Percentiles rank a stretch among this genome's conserved stretches.
Conservation (phyloP, 2,888 invertebrate species). For the Schrankia costaestrigalis region DNA sequence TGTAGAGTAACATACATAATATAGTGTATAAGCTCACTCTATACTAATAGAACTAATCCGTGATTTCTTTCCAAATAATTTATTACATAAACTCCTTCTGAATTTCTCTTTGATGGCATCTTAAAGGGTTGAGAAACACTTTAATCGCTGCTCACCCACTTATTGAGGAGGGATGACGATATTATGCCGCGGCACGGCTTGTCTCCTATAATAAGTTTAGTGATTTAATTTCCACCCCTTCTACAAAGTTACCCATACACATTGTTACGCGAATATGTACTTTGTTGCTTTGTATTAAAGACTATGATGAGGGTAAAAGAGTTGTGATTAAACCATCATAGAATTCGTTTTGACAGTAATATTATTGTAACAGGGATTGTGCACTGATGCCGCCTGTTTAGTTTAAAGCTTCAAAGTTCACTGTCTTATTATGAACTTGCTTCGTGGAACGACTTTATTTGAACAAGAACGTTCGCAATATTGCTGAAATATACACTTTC, state of each 20-base stretch:
- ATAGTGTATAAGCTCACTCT: conserved; percentile 1
- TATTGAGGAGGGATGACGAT: conserved; percentile 21
- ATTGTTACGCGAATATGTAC: conserved; percentile 9
- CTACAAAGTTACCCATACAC: conserved; percentile 13
- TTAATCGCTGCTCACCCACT: conserved; percentile 26
- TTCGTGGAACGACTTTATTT: too few relatives aligned
- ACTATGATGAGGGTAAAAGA: not conserved
- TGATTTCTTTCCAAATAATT: conserved; percentile 27
- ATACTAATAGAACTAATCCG: conserved; percentile 13
- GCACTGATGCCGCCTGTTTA: conserved; percentile 4
- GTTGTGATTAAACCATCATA: conserved; percentile 16
- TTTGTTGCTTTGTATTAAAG: conserved; percentile 6
- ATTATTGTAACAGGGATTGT: conserved; percentile 13
- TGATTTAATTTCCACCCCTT: conserved; percentile 46
- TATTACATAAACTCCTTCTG: conserved; percentile 14
- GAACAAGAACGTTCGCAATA: too few relatives aligned
- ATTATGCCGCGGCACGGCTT: conserved; percentile 40
- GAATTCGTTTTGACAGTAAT: conserved; percentile 22
- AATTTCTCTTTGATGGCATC: conserved; percentile 23
- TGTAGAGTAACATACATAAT: too few relatives aligned
- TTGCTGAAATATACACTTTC: too few relatives aligned
- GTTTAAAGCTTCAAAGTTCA: not conserved
- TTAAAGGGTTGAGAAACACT: conserved; percentile 27
- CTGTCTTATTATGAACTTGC: not conserved
- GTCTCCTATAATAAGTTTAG: conserved; percentile 41